Conservation (phyloP, 1,140 invertebrate species). For the Zophobas atratus region DNA sequence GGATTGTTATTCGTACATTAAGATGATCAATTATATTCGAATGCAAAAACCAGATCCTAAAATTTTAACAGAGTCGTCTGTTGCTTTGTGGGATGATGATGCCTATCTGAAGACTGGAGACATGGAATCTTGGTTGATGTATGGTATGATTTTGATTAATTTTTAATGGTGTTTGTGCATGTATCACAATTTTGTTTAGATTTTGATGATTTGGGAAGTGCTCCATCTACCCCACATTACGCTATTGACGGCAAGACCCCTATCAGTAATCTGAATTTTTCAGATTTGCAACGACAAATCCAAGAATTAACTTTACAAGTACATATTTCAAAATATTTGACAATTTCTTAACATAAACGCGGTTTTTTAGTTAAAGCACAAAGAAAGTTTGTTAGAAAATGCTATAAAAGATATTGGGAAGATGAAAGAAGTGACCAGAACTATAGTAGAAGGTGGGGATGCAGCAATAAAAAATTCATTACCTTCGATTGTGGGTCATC, state of each 20-base stretch:
- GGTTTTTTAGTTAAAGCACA: constrained; percentile 71
- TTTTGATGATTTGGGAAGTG: constrained; percentile 67
- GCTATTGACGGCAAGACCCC: constrained; percentile 67
- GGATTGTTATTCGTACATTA: constrained; percentile 90
- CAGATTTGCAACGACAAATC: constrained; percentile 65
- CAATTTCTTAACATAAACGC: constrained; percentile 49
- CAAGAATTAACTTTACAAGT: constrained; percentile 64
- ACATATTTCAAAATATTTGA: constrained; percentile 7
- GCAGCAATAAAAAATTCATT: constrained; percentile 62
- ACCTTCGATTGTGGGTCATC: constrained; percentile 69
- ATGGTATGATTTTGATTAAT: constrained; percentile 73
- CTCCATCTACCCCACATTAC: constrained; percentile 67
- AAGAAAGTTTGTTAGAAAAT: constrained; percentile 72
- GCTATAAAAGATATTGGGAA: constrained; percentile 75
- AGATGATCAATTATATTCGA: constrained; percentile 90
- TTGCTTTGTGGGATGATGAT: constrained; percentile 80
- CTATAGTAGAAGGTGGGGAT: constrained; percentile 66
- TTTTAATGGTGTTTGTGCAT: not conserved
- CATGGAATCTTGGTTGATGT: constrained; percentile 89
- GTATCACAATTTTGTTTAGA: constrained; percentile 55
- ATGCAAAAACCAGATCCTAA: constrained; percentile 73
- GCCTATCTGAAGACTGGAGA: constrained; percentile 85
- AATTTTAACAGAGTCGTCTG: constrained; percentile 71
- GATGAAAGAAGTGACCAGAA: constrained; percentile 76
- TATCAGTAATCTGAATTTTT: constrained; percentile 64